Conservation (phyloP, 1,140 invertebrate species). For the Drosophila sp. region DNA sequence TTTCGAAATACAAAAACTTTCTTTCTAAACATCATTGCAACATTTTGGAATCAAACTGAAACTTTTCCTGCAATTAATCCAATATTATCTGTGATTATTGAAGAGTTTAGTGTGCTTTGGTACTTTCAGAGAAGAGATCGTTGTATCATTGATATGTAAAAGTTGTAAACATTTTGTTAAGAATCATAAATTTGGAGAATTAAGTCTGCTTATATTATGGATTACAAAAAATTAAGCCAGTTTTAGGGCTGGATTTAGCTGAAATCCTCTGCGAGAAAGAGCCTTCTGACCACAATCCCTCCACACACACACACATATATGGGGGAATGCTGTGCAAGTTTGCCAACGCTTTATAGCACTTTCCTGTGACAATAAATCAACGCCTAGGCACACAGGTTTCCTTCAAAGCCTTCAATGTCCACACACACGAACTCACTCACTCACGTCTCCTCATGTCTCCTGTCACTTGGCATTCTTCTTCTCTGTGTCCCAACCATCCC, state of each 20-base stretch:
- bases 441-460: conserved; percentile 15
- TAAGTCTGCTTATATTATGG: neutral
- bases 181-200: neutral
- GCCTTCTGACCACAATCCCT: neutral
- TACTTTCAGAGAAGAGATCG: no score
- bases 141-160: neutral
- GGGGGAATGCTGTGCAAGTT: neutral
- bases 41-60: no score
- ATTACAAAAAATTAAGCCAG: conserved; percentile 1
- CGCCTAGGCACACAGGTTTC: conserved; percentile 33
- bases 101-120: no score
- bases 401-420: conserved; percentile 16
- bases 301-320: neutral
- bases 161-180: neutral
- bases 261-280: neutral
- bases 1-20: no score
- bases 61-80: no score
- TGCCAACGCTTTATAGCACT: conserved; percentile 48
- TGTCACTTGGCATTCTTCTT: conserved; percentile 41
- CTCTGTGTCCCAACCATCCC: conserved; percentile 32
- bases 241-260: neutral
- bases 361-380: conserved; percentile 57
- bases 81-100: no score
- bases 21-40: no score
- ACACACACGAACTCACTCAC: neutral